Evolutionary conservation across 92 coral and sea anemone species (phyloP).

Genomic region (Meandrina meandrites): DNA sequence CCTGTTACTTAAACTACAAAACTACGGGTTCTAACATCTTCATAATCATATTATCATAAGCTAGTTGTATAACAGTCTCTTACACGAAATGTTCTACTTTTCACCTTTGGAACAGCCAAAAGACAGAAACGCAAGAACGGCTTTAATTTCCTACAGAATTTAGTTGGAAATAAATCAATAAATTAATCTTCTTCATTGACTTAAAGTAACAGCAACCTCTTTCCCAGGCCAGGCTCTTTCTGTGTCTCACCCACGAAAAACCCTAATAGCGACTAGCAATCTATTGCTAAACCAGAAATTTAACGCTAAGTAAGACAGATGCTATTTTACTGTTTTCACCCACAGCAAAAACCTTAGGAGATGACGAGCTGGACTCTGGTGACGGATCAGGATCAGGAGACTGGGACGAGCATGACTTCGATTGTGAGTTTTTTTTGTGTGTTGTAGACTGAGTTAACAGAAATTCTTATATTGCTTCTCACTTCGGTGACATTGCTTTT

Average conservation of each 20-base stretch:
- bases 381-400: slow-evolving; percentile 82
- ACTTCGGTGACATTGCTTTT: too few relatives aligned
- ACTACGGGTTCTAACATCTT: too few relatives aligned
- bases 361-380: slow-evolving; percentile 68
- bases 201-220: too few relatives aligned
- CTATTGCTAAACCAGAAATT: not conserved
- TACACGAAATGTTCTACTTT: too few relatives aligned
- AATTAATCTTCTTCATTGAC: too few relatives aligned
- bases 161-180: too few relatives aligned
- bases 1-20: too few relatives aligned
- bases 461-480: not conserved
- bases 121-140: not conserved
- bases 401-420: slow-evolving; percentile 52
- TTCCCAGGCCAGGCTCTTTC: too few relatives aligned
- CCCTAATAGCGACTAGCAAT: not conserved
- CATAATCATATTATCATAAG: too few relatives aligned
- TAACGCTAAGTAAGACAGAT: not conserved
- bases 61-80: too few relatives aligned
- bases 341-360: slow-evolving; percentile 44
- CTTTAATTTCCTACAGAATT: not conserved
- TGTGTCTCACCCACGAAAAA: not conserved
- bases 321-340: not conserved
- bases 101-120: not conserved
- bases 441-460: not conserved
- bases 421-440: slow-evolving; percentile 1